Evolutionary conservation across 1,140 invertebrate species (phyloP).

Genomic region (Macrotrachela quadricornifera): DNA sequence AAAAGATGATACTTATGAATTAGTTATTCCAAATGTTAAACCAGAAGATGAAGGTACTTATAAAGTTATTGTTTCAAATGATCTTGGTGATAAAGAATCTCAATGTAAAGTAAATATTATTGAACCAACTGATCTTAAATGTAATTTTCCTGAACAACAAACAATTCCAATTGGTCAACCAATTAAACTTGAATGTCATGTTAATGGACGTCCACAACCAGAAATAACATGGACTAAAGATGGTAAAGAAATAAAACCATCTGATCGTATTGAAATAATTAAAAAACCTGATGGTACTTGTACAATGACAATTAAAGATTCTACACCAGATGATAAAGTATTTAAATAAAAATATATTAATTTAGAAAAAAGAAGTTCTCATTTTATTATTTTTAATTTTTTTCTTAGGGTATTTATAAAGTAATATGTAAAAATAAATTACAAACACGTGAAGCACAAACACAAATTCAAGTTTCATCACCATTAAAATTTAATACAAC

Average conservation of each 20-base stretch:
- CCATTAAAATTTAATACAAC: no score
- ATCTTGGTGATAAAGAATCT: background rate
- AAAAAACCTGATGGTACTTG: no score
- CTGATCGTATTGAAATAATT: background rate
- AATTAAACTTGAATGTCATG: conserved; percentile 7
- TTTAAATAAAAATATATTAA: no score
- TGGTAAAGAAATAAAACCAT: conserved; percentile 17
- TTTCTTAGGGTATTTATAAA: no score
- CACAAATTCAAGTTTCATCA: no score
- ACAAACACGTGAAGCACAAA: no score
- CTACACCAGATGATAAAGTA: no score
- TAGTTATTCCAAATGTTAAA: background rate
- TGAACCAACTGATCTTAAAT: background rate
- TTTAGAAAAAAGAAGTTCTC: no score
- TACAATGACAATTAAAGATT: no score
- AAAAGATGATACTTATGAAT: no score
- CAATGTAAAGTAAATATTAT: conserved; percentile 1
- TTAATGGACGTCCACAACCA: conserved; percentile 40
- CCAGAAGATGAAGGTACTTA: background rate
- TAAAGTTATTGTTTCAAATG: background rate
- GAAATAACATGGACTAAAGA: conserved; percentile 45
- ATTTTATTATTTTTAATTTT: no score
- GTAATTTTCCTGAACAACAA: conserved; percentile 1
- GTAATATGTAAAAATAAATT: no score
- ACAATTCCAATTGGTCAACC: conserved; percentile 1